These are phyloP conservation scores for Bibio marci DNA, from an alignment of 2,888 invertebrate genomes.

Conservation along the genomic window DNA sequence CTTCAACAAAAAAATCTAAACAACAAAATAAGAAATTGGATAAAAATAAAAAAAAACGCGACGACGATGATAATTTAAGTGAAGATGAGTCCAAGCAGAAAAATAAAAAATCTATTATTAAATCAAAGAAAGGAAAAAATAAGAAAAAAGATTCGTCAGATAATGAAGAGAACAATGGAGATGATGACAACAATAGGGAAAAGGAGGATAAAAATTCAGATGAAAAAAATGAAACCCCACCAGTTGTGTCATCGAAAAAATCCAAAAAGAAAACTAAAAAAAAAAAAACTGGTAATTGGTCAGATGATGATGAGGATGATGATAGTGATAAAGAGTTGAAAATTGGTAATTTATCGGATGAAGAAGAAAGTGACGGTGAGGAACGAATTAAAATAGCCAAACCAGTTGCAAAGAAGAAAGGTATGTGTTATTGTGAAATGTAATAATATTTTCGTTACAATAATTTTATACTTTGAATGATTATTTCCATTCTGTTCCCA, in stretches of 20 bases:
- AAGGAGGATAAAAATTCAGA: slow-evolving; percentile 22
- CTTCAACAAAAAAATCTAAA: slow-evolving; percentile 8
- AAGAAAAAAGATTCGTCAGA: slow-evolving; percentile 36
- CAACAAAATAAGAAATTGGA: slow-evolving; percentile 17
- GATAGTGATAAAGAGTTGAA: slow-evolving; percentile 19
- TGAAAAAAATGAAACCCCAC: not conserved
- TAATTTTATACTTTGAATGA: too few relatives aligned
- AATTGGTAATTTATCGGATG: too few relatives aligned
- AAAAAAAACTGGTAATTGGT: slow-evolving; percentile 9
- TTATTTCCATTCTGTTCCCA: too few relatives aligned
- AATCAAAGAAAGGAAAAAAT: slow-evolving; percentile 22
- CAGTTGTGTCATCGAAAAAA: slow-evolving; percentile 6
- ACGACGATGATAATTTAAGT: slow-evolving; percentile 10
- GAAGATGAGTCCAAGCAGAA: slow-evolving; percentile 8
- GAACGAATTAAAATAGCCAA: slow-evolving; percentile 24
- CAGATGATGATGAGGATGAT: slow-evolving; percentile 20
- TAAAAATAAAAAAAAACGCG: slow-evolving; percentile 10
- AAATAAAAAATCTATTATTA: slow-evolving; percentile 4
- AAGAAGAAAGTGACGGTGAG: slow-evolving; percentile 16
- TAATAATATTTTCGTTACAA: too few relatives aligned
- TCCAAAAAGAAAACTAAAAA: slow-evolving; percentile 24
- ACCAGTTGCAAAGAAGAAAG: slow-evolving; percentile 31
- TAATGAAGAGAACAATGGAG: slow-evolving; percentile 30
- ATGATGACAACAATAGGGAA: slow-evolving; percentile 14
- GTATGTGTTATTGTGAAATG: slow-evolving; percentile 16